Evolutionary conservation across 2,888 invertebrate species (phyloP), one percentile per base, ranked within the genome.

Genomic region (Aelia acuminata): DNA sequence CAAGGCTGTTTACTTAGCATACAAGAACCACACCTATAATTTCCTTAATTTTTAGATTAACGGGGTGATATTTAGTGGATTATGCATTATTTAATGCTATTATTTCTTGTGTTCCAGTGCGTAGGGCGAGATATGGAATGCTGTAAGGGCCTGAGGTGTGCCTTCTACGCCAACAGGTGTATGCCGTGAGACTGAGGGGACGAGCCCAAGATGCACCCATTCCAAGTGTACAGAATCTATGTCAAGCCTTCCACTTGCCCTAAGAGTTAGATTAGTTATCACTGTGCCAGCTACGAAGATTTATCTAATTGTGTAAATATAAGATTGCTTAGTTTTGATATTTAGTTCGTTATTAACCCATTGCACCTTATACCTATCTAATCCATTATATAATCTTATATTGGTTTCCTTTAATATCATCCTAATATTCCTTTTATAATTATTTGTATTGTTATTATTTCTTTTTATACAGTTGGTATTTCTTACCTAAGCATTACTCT

Each of bases 81-180:
- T 80, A 80, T 75, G 1, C 43, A 80, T 80, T 43, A 11, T 11
- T 15, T 80, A n/a, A n/a, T 43, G 13, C 1, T 43, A 3, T n/a
- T 43, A n/a, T 11, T 39, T 80, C 20, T 20, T 11, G 18, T 84
- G 84, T 89, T 89, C 18, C 85, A 89, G 89, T 89, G 89, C 47
- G 84, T 84, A 3, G 63, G 47, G 20, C 49, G 18, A 39, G 80
- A 70, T 11, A 22, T 49, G 31, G 85, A 84, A 3, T 89, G 89
- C 87, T 89, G 89, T 63, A 43, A 49, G 8, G 84, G 84, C 3
- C 31, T 85, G 35, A 39, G n/a, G 47, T 89, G 89, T 85, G 48
- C 87, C 20, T 87, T 39, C 50, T 89, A 89, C 85, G 89, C 89
- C 84, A 87, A 89, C 50, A 87, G 80, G 53, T 89, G 89, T 70